phyloP scores from a whole-genome alignment of 2,888 invertebrate genomes.

The Drosophila longiperda region DNA sequence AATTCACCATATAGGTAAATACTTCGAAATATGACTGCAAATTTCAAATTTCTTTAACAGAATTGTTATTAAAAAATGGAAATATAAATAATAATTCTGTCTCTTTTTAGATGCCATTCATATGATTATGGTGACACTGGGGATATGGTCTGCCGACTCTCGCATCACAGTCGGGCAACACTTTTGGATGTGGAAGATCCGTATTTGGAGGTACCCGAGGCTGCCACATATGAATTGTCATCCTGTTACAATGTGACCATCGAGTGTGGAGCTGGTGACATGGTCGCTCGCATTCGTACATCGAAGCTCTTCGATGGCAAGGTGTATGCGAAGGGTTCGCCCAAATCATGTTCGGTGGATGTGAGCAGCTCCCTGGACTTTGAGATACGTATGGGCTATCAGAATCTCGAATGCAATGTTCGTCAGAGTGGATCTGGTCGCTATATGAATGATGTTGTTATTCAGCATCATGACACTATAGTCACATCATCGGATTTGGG shows the following conservation, averaged over 20 bases:
- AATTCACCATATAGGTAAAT: conserved; percentile 91
- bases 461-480: conserved; percentile 97
- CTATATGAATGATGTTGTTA: conserved; percentile 95
- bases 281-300: conserved; percentile 96
- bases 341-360: conserved; percentile 95
- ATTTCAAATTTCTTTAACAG: background rate
- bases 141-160: conserved; percentile 95
- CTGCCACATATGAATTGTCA: conserved; percentile 95
- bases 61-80: background rate
- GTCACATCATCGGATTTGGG: conserved; percentile 97
- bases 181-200: conserved; percentile 95
- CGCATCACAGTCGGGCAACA: conserved; percentile 95
- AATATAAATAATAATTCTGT: conserved; percentile 12
- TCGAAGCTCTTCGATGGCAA: conserved; percentile 96
- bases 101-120: conserved; percentile 95
- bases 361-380: conserved; percentile 95
- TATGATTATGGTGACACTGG: conserved; percentile 97
- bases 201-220: conserved; percentile 94
- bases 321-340: conserved; percentile 96
- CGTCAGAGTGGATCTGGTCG: conserved; percentile 92
- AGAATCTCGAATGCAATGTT: conserved; percentile 96
- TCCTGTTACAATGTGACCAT: conserved; percentile 97
- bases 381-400: conserved; percentile 95
- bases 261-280: conserved; percentile 95
- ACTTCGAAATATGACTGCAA: background rate